phyloP scores from a whole-genome alignment of 2,888 invertebrate species.

The Creontiades dilutus region DNA sequence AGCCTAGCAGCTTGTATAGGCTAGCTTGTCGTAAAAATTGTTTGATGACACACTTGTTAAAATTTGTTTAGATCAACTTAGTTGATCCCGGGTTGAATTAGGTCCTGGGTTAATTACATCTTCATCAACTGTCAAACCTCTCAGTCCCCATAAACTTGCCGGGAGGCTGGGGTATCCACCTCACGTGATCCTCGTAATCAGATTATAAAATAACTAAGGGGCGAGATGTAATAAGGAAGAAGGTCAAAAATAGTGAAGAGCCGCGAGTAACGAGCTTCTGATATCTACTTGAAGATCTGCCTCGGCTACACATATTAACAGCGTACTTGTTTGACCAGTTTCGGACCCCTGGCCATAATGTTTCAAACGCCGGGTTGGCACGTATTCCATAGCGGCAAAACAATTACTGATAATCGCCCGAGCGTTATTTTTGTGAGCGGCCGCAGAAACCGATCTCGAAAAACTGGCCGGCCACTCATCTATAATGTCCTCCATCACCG shows the following conservation, averaged over 20 bases:
- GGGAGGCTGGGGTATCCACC: background rate
- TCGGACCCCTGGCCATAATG: slow-evolving; percentile 22
- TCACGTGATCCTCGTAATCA: background rate
- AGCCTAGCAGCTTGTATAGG: too few species aligned
- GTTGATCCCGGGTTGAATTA: too few species aligned
- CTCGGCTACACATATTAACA: slow-evolving; percentile 41
- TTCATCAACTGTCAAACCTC: background rate
- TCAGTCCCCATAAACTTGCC: background rate
- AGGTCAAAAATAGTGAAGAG: slow-evolving; percentile 35
- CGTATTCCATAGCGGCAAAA: slow-evolving; percentile 42
- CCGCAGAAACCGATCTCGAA: slow-evolving; percentile 42
- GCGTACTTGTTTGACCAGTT: slow-evolving; percentile 34
- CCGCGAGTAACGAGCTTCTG: slow-evolving; percentile 11
- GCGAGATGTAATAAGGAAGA: slow-evolving; percentile 16
- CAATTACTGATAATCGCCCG: slow-evolving; percentile 36
- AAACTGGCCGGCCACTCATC: slow-evolving; percentile 24
- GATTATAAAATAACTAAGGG: slow-evolving; percentile 4
- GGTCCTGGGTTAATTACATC: too few species aligned
- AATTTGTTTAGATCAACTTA: too few species aligned
- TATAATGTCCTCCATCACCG: slow-evolving; percentile 33
- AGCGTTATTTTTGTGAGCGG: slow-evolving; percentile 39
- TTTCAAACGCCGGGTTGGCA: slow-evolving; percentile 28
- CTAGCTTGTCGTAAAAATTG: too few species aligned
- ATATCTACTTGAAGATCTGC: slow-evolving; percentile 28
- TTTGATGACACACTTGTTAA: too few species aligned